Percentiles rank a stretch among this genome's conserved stretches.
Conservation (phyloP, 23 tunicate genomes). For the Clavelina lepadiformis region DNA sequence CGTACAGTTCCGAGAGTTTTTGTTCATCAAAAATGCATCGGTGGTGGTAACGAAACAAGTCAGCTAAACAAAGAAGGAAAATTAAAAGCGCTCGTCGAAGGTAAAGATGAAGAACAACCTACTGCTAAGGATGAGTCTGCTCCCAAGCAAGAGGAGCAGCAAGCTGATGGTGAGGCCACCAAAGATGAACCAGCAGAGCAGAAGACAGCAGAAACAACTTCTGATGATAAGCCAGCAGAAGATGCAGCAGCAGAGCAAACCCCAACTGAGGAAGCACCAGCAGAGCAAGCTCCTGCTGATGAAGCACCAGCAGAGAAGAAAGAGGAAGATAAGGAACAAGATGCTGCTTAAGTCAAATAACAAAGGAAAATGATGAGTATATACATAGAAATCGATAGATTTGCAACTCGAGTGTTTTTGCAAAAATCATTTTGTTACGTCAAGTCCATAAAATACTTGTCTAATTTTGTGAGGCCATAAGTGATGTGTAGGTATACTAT, state of each 20-base stretch:
- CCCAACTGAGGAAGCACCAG: not conserved
- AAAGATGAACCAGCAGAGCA: not conserved
- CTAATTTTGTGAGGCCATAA: no score
- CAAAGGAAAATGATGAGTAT: no score
- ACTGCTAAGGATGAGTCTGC: constrained; percentile 17
- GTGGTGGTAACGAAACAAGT: constrained; percentile 39
- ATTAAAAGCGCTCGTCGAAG: constrained; percentile 21
- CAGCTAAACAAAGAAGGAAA: constrained; percentile 24
- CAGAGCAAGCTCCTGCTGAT: not conserved
- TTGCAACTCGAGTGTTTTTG: no score
- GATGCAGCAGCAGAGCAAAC: not conserved
- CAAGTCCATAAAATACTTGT: no score
- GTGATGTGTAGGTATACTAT: no score
- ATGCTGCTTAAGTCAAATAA: no score
- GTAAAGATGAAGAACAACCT: constrained; percentile 6
- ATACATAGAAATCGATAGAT: no score
- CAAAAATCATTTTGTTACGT: no score
- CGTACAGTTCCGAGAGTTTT: constrained; percentile 54
- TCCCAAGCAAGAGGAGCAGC: not conserved
- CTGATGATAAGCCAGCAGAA: not conserved
- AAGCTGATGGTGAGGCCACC: not conserved
- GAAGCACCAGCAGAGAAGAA: constrained; percentile 11
- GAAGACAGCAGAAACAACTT: not conserved
- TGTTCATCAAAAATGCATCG: constrained; percentile 40
- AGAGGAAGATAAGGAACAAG: no score